Evolutionary conservation across 2,888 invertebrate species (phyloP).

Genomic region (Priapulus caudatus): DNA sequence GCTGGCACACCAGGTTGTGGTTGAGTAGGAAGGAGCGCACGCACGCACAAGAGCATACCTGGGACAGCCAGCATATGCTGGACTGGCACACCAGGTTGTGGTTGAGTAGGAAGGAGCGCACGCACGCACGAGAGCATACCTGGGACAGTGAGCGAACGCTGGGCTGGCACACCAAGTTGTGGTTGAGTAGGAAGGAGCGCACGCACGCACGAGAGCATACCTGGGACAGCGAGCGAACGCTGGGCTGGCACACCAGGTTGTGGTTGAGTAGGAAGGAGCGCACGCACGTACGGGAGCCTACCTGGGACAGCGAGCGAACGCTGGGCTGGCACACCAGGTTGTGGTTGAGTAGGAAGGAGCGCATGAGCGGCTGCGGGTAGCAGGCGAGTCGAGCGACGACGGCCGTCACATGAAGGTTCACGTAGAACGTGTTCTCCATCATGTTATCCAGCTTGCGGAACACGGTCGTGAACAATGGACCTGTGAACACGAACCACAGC

Average conservation of each 20-base stretch:
- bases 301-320: slow-evolving; percentile 65
- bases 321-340: slow-evolving; percentile 74
- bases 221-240: slow-evolving; percentile 79
- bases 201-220: too few species aligned
- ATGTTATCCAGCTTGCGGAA: slow-evolving; percentile 69
- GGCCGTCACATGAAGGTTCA: slow-evolving; percentile 75
- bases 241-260: slow-evolving; percentile 70
- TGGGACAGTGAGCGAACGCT: slow-evolving; percentile 81
- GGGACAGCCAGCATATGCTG: too few species aligned
- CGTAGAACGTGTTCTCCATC: slow-evolving; percentile 66
- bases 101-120: not conserved
- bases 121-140: slow-evolving; percentile 45
- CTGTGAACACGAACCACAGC: slow-evolving; percentile 36
- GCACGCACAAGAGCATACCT: slow-evolving; percentile 48
- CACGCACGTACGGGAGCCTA: too few species aligned
- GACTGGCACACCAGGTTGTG: not conserved
- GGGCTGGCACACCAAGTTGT: slow-evolving; percentile 70
- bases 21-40: not conserved
- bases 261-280: slow-evolving; percentile 76
- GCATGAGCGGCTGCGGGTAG: slow-evolving; percentile 74
- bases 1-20: not conserved
- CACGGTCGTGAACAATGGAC: slow-evolving; percentile 64
- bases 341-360: slow-evolving; percentile 73
- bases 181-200: slow-evolving; percentile 71
- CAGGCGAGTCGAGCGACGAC: slow-evolving; percentile 71